Conservation (phyloP, 37 sponge, comb jelly and placozoan genomes). For the Spongia lamella region DNA sequence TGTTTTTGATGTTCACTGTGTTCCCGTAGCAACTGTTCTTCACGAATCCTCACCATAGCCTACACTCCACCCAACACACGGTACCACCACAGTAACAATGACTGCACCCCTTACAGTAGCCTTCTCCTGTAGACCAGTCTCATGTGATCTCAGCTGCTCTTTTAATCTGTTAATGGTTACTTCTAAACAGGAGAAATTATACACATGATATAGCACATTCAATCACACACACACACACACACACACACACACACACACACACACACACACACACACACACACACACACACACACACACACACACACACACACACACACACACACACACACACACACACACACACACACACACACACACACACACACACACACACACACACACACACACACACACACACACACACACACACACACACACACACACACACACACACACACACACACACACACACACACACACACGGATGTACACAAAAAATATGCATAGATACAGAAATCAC, state of each 20-base stretch:
- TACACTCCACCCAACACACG: too few relatives aligned
- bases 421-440: too few relatives aligned
- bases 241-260: slow-evolving; percentile 27
- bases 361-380: too few relatives aligned
- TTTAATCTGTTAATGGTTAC: slow-evolving; percentile 77
- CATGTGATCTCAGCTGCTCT: slow-evolving; percentile 79
- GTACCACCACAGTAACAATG: too few relatives aligned
- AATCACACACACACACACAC: slow-evolving; percentile 18
- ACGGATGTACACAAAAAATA: too few relatives aligned
- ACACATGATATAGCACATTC: background rate
- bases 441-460: too few relatives aligned
- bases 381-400: too few relatives aligned
- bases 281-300: slow-evolving; percentile 4
- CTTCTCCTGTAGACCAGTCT: slow-evolving; percentile 52
- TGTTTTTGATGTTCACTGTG: slow-evolving; percentile 22
- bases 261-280: slow-evolving; percentile 28
- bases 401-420: too few relatives aligned
- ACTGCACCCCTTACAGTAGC: slow-evolving; percentile 36
- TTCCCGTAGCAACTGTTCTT: slow-evolving; percentile 35
- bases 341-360: background rate
- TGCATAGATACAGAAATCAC: too few relatives aligned
- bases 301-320: slow-evolving; percentile 7
- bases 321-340: background rate
- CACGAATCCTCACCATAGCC: slow-evolving; percentile 38
- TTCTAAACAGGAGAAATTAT: slow-evolving; percentile 33